phyloP scores from a whole-genome alignment of 2,797 vertebrate species.

The Allobates femoralis region DNA sequence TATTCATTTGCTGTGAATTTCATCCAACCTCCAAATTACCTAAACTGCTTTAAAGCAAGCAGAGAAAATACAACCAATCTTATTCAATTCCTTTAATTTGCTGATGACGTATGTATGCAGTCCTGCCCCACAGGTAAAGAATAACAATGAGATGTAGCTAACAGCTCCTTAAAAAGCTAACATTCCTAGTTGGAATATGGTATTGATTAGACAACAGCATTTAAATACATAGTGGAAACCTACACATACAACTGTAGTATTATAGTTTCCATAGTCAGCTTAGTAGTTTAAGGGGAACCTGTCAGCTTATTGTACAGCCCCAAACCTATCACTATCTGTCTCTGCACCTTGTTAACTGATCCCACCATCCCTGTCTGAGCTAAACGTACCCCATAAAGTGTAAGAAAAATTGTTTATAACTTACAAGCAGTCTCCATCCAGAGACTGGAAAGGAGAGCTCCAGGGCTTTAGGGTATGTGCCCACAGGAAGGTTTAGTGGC shows the following conservation, averaged over 20 bases:
- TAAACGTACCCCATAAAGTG: too few relatives aligned
- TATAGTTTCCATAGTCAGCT: too few relatives aligned
- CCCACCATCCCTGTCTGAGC: too few relatives aligned
- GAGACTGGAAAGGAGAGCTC: too few relatives aligned
- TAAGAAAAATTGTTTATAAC: too few relatives aligned
- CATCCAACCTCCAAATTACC: conserved; percentile 55
- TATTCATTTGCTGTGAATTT: conserved; percentile 60
- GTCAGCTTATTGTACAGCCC: too few relatives aligned
- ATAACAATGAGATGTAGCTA: conserved; percentile 42
- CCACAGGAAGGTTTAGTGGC: too few relatives aligned
- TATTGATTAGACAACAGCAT: background rate
- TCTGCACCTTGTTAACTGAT: too few relatives aligned
- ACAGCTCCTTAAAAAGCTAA: background rate
- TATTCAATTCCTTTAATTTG: conserved; percentile 55
- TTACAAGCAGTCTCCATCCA: too few relatives aligned
- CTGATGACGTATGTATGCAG: conserved; percentile 28
- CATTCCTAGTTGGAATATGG: background rate
- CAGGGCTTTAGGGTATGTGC: too few relatives aligned
- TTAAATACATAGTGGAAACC: background rate
- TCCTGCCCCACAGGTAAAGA: conserved; percentile 30
- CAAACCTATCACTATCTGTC: too few relatives aligned
- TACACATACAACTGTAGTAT: background rate
- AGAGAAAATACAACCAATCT: conserved; percentile 40
- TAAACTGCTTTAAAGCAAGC: conserved; percentile 38
- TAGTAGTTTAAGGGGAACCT: too few relatives aligned